These are phyloP conservation scores for Lottia gigantea DNA, from an alignment of 2,888 invertebrate genomes.

Conservation along the genomic window DNA sequence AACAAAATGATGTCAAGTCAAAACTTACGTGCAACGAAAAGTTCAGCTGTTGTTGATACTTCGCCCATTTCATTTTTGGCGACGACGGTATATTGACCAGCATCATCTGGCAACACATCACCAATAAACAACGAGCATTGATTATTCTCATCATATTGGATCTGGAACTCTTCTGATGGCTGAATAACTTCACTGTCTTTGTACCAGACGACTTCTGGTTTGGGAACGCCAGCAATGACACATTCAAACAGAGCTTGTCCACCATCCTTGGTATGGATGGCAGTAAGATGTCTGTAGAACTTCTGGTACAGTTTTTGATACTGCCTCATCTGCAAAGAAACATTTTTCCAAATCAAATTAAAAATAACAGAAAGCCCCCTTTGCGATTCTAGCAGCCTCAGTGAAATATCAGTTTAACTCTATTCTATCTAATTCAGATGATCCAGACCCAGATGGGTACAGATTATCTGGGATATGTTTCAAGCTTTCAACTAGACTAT, in stretches of 20 bases:
- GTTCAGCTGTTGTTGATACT: slow-evolving; percentile 81
- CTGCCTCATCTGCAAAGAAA: slow-evolving; percentile 35
- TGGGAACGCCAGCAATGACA: slow-evolving; percentile 64
- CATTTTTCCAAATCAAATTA: too few species aligned
- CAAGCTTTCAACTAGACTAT: too few species aligned
- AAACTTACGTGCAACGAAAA: slow-evolving; percentile 73
- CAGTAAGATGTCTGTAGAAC: slow-evolving; percentile 47
- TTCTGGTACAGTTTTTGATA: slow-evolving; percentile 48
- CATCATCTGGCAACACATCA: slow-evolving; percentile 77
- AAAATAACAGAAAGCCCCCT: too few species aligned
- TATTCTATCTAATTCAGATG: too few species aligned
- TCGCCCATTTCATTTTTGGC: slow-evolving; percentile 79
- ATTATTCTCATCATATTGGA: slow-evolving; percentile 65
- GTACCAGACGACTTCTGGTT: slow-evolving; percentile 79
- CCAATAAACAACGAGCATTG: slow-evolving; percentile 74
- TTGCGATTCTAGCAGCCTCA: too few species aligned
- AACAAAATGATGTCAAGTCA: not conserved
- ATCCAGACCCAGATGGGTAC: too few species aligned
- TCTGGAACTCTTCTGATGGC: slow-evolving; percentile 74
- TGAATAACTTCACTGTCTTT: slow-evolving; percentile 79
- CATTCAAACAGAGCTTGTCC: slow-evolving; percentile 58
- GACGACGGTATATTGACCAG: slow-evolving; percentile 82
- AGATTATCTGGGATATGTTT: too few species aligned
- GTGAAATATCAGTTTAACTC: too few species aligned
- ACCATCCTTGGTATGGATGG: slow-evolving; percentile 55